Conservation (phyloP, 2,797 vertebrate genomes). For the Pantherophis alleghaniensis region DNA sequence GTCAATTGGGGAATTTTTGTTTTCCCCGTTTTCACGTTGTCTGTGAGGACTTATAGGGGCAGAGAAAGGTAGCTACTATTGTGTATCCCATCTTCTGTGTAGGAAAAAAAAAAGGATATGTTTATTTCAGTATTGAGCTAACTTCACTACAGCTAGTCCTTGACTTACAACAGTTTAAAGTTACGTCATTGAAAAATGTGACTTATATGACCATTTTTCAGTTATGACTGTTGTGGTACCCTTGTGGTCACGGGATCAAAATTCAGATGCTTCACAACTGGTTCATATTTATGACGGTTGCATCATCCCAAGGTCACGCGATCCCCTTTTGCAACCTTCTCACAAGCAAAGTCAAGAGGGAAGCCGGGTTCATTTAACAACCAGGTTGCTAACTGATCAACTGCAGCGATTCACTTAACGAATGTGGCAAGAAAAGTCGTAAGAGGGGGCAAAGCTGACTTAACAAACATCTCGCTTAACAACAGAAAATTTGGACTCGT, state of each 20-base stretch:
- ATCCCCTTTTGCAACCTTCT: too few species aligned
- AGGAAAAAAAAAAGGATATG: background rate
- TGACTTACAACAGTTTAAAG: background rate
- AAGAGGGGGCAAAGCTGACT: background rate
- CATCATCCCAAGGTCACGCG: fast-evolving
- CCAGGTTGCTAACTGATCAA: background rate
- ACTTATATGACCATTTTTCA: background rate
- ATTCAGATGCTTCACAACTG: background rate
- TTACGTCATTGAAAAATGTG: background rate
- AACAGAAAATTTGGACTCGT: background rate
- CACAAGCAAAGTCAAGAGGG: too few species aligned
- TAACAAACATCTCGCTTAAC: background rate
- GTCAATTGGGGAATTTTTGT: too few species aligned
- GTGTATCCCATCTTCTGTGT: background rate
- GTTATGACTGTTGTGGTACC: background rate
- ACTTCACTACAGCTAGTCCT: background rate
- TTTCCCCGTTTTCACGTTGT: background rate
- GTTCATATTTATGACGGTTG: background rate
- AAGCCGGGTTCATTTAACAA: background rate
- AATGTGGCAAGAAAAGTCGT: background rate
- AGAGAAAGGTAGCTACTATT: background rate
- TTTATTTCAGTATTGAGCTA: background rate
- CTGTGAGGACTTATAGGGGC: background rate
- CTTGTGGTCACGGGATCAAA: background rate
- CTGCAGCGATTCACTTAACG: background rate